phyloP scores from a whole-genome alignment of 2,888 invertebrate genomes.

The Scaptomyza tumidula region DNA sequence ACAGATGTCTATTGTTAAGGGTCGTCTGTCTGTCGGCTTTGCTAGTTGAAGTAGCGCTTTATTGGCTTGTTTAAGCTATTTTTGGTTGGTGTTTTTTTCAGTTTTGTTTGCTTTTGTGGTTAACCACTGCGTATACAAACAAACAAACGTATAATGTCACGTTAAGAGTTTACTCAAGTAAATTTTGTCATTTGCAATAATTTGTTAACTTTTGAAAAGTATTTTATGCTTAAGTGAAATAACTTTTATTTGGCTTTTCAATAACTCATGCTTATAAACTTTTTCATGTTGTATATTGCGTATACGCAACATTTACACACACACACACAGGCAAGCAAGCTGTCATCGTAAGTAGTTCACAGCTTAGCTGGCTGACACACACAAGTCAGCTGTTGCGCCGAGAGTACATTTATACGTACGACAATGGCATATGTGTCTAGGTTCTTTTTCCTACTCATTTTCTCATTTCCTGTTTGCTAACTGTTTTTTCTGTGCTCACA shows the following conservation, averaged over 20 bases:
- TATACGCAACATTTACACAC: conserved; percentile 20
- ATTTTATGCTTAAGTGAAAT: neutral
- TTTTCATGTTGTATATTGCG: conserved; percentile 22
- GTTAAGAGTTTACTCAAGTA: neutral
- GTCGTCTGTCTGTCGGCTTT: conserved; percentile 1
- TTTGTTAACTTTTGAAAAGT: neutral
- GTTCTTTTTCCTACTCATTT: conserved; percentile 22
- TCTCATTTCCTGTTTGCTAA: conserved; percentile 54
- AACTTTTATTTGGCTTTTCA: neutral
- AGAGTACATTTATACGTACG: conserved; percentile 3
- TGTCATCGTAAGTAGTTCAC: conserved; percentile 44
- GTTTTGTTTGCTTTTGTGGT: conserved; percentile 43
- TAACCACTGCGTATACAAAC: conserved; percentile 50
- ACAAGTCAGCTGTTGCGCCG: conserved; percentile 37
- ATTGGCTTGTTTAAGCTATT: conserved; percentile 46
- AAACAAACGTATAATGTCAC: conserved; percentile 21
- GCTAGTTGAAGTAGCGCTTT: conserved; percentile 19
- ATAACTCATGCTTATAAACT: conserved; percentile 14
- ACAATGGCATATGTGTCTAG: neutral
- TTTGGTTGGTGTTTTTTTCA: conserved; percentile 29
- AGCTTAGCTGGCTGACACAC: conserved; percentile 27
- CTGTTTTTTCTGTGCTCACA: conserved; percentile 59
- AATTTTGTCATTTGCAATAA: neutral
- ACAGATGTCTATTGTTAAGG: conserved; percentile 43
- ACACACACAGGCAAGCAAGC: neutral